Evolutionary conservation across 2,113 vertebrate species (phyloP), one percentile per base, ranked within the genome.

Genomic region (Globicephala melas): DNA sequence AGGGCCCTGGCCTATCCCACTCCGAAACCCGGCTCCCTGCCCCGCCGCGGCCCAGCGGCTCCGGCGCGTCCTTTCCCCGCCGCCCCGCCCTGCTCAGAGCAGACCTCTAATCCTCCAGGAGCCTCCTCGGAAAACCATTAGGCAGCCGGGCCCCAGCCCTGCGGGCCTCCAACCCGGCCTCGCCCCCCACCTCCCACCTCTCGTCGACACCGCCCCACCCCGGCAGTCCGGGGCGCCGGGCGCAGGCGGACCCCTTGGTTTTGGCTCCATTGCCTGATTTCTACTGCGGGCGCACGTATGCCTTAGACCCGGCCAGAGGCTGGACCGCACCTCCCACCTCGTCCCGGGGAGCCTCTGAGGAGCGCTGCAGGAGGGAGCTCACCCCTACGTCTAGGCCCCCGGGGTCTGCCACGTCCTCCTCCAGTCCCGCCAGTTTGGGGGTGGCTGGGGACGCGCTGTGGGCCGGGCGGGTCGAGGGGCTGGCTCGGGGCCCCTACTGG

Each of bases 71-170:
- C 41, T 21, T 25, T 80, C 44, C 76, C 44, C 0, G 26, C 5
- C 4, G 13, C 47, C 41, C 41, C 21, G 5, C 67, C 90, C 58
- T 6, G 63, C 77, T 58, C 14, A 0, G 31, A 74, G 65, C n/a
- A 62, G 67, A n/a, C 58, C 53, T 97, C 95, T 96, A 90, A 97
- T 97, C 87, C 38, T 0, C 94, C 93, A 13, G 89, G 53, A 95
- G 92, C 84, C 83, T 96, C 93, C 90, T 82, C 33, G 0, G 77
- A 98, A 97, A 97, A 96, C 80, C 98, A 98, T 98, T 94, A 98
- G 88, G 94, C 68, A 25, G 77, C 77, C 0, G 0, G 58, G 79
- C 79, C 89, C 60, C 85, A 81, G 58, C 80, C 96, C 95, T 33
- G 41, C 21, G 8, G 47, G 77, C 86, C 85, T 91, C 89, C 31